Evolutionary conservation across 2,113 vertebrate species (phyloP).

Genomic region (Stictonetta naevosa): DNA sequence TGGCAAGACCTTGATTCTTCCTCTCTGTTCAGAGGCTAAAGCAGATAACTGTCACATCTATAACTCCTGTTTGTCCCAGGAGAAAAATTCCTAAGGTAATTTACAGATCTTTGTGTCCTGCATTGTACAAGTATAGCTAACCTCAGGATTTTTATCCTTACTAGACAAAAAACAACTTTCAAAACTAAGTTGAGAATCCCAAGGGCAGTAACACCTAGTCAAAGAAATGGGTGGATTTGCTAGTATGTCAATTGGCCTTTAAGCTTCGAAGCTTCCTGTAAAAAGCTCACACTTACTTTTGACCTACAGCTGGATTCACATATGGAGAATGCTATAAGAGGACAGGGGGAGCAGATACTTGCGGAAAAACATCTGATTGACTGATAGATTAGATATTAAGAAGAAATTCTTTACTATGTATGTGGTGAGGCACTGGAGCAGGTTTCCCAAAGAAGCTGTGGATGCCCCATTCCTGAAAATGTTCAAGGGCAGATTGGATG

Average conservation of each 20-base stretch:
- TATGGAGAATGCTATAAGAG: neutral
- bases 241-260: neutral
- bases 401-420: no score
- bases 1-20: neutral
- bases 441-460: no score
- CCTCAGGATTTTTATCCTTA: rapidly evolving
- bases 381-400: neutral
- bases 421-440: no score
- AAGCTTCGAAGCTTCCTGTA: neutral
- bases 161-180: neutral
- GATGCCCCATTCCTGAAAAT: no score
- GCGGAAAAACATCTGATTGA: neutral
- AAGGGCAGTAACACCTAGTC: neutral
- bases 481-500: no score
- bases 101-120: neutral
- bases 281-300: neutral
- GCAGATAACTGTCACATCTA: neutral
- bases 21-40: neutral
- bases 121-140: neutral
- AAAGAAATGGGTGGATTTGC: neutral
- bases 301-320: neutral
- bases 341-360: neutral
- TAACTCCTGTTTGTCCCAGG: neutral
- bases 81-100: neutral
- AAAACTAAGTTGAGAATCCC: neutral